Conservation (phyloP, 2,113 vertebrate species). For the Okapia johnstoni region DNA sequence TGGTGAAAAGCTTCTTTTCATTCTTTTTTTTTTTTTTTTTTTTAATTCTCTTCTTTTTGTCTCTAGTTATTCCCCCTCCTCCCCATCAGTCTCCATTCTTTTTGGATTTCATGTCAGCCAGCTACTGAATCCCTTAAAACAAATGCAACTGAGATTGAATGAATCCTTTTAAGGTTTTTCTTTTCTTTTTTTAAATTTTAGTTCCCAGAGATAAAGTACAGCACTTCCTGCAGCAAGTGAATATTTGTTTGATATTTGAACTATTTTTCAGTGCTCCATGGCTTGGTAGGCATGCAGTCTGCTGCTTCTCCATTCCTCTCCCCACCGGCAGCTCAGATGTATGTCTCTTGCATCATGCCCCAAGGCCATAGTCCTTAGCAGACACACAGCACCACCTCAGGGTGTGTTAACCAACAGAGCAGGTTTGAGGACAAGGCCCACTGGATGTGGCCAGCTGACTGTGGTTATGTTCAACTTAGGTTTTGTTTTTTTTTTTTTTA, state of each 20-base stretch:
- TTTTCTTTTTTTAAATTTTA: not conserved
- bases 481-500: not conserved
- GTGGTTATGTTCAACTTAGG: not conserved
- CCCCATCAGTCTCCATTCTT: not conserved
- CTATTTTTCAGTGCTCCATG: not conserved
- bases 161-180: not conserved
- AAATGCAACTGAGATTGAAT: not conserved
- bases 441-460: not conserved
- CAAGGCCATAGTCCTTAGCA: accelerated
- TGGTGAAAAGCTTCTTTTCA: not conserved
- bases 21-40: not conserved
- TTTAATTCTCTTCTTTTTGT: not conserved
- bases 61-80: not conserved
- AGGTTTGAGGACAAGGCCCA: not conserved
- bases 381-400: not conserved
- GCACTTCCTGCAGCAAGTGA: not conserved
- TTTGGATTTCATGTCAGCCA: not conserved
- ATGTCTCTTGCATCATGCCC: not conserved
- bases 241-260: not conserved
- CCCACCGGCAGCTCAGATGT: not conserved
- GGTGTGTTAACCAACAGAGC: accelerated
- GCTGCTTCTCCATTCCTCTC: not conserved
- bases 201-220: not conserved
- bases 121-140: not conserved
- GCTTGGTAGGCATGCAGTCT: not conserved